These are phyloP conservation scores for Solenodon paradoxus DNA, from an alignment of 2,113 vertebrate species.

Conservation along the genomic window DNA sequence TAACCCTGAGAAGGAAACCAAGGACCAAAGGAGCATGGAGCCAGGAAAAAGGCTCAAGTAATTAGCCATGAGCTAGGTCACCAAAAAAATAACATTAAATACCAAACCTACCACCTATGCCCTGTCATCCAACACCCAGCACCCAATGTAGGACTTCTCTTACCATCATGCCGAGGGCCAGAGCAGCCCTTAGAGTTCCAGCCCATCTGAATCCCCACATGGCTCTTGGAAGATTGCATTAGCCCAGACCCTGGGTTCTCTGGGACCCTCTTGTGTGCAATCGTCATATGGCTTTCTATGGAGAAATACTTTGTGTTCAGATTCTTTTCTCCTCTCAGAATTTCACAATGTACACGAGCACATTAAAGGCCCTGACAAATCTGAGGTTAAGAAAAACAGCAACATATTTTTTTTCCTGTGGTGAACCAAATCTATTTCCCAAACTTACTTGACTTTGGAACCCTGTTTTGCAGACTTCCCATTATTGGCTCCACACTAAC, in stretches of 20 bases:
- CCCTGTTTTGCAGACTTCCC: background rate
- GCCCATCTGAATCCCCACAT: background rate
- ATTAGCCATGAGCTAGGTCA: background rate
- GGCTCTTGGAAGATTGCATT: background rate
- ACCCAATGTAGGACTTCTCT: background rate
- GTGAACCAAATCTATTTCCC: background rate
- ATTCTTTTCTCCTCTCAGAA: background rate
- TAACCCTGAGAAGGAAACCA: background rate
- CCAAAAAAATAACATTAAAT: background rate
- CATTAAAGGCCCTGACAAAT: background rate
- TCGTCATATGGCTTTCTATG: background rate
- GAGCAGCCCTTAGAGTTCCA: background rate
- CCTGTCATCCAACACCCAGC: background rate
- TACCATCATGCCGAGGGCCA: background rate
- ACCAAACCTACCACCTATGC: background rate
- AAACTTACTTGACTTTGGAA: background rate
- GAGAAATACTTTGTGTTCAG: background rate
- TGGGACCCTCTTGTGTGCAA: background rate
- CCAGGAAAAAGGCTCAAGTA: background rate
- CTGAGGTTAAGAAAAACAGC: background rate
- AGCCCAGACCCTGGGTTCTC: background rate
- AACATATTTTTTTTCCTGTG: background rate
- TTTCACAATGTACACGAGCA: background rate
- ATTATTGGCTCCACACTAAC: background rate
- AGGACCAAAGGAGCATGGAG: background rate